phyloP scores from a whole-genome alignment of 2,888 invertebrate genomes.

The Prosopocoilus inquinatus region DNA sequence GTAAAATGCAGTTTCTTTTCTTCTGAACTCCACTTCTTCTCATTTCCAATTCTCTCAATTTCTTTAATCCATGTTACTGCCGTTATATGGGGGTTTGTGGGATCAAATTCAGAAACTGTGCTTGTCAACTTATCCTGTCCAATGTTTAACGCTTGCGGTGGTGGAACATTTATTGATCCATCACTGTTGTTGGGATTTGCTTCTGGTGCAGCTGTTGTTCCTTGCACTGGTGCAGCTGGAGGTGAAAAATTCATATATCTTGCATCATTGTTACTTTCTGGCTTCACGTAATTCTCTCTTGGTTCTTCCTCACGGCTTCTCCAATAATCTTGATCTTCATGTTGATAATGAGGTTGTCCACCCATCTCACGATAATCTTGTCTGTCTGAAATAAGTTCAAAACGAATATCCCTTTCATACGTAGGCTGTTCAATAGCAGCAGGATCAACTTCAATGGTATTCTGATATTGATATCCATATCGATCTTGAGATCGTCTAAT shows the following conservation, averaged over 20 bases:
- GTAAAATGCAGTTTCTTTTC: conserved; percentile 32
- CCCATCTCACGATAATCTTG: neutral
- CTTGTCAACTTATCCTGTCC: conserved; percentile 18
- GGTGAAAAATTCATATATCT: neutral
- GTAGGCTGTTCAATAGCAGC: neutral
- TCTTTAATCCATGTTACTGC: conserved; percentile 28
- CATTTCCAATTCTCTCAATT: conserved; percentile 26
- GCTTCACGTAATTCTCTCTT: neutral
- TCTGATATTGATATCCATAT: neutral
- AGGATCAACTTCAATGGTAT: neutral
- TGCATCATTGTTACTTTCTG: neutral
- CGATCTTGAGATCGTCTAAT: neutral
- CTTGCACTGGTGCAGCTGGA: no score
- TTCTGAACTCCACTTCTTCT: conserved; percentile 28
- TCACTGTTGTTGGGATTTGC: conserved; percentile 11
- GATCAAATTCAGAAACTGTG: conserved; percentile 31
- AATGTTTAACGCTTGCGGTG: conserved; percentile 11
- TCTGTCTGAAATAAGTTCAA: neutral
- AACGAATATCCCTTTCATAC: neutral
- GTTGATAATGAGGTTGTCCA: no score
- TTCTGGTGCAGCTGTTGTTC: neutral
- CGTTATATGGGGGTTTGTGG: conserved; percentile 25
- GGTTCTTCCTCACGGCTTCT: neutral
- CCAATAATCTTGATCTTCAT: neutral
- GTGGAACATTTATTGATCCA: conserved; percentile 6